Evolutionary conservation across 2,888 invertebrate species (phyloP).

Genomic region (Campaea margaritaria): DNA sequence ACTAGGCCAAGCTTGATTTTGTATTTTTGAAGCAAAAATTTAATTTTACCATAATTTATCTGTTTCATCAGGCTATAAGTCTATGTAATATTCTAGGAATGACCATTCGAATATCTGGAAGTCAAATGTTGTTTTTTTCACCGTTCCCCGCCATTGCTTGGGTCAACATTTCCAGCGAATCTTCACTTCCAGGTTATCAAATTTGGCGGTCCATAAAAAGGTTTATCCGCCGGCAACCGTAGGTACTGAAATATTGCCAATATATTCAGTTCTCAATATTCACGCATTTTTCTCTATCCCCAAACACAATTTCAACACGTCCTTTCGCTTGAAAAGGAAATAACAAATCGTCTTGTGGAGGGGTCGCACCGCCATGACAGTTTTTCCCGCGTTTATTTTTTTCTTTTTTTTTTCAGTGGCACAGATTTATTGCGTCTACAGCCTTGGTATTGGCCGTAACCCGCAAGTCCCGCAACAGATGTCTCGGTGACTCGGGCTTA

Average conservation of each 20-base stretch:
- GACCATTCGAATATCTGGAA: too few species aligned
- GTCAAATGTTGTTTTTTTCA: not conserved
- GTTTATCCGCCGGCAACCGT: constrained; percentile 28
- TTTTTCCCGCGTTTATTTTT: constrained; percentile 42
- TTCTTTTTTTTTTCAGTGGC: constrained; percentile 52
- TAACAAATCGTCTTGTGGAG: constrained; percentile 53
- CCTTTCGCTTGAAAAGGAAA: constrained; percentile 51
- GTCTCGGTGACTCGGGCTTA: constrained; percentile 48
- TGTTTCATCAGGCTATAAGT: too few species aligned
- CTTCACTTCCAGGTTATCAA: constrained; percentile 19
- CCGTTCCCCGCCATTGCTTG: constrained; percentile 2
- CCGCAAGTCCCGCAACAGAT: constrained; percentile 57
- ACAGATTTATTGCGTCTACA: constrained; percentile 63
- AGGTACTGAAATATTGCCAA: constrained; percentile 35
- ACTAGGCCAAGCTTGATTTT: too few species aligned
- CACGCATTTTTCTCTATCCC: constrained; percentile 36
- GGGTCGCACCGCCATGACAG: constrained; percentile 55
- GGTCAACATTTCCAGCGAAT: constrained; percentile 13
- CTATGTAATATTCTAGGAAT: too few species aligned
- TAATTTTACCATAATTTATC: too few species aligned
- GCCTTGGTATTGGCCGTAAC: constrained; percentile 54
- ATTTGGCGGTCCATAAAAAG: constrained; percentile 27
- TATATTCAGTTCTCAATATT: constrained; percentile 44
- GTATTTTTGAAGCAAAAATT: too few species aligned
- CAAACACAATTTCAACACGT: constrained; percentile 44